phyloP scores from a whole-genome alignment of 2,888 invertebrate genomes.

The Drosophila paranaensis region DNA sequence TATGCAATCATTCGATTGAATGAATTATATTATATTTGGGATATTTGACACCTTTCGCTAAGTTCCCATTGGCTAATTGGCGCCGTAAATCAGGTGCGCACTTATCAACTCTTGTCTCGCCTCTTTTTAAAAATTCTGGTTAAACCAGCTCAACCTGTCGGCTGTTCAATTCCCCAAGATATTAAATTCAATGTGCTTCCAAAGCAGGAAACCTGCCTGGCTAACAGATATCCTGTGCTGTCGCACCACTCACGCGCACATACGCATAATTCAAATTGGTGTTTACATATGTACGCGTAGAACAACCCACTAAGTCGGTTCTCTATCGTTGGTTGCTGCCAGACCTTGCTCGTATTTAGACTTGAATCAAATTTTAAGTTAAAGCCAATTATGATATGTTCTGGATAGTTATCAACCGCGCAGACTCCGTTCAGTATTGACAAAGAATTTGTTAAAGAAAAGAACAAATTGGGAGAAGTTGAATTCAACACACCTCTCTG shows the following conservation, averaged over 20 bases:
- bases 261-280: no score
- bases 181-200: neutral
- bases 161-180: neutral
- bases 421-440: neutral
- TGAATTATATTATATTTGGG: neutral
- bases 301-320: no score
- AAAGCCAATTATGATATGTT: no score
- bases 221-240: slow-evolving; percentile 1
- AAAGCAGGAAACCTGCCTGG: neutral
- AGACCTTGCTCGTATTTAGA: no score
- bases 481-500: no score
- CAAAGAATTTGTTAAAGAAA: neutral
- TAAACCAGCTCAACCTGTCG: slow-evolving; percentile 22
- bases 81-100: neutral
- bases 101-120: neutral
- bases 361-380: no score
- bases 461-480: no score
- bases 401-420: no score
- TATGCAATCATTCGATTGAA: neutral
- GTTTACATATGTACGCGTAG: no score
- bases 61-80: neutral
- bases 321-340: no score
- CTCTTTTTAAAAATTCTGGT: neutral
- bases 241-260: no score
- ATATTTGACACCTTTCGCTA: slow-evolving; percentile 12